Evolutionary conservation across 2,888 invertebrate genomes (phyloP).

Genomic region (Anorthoa munda): DNA sequence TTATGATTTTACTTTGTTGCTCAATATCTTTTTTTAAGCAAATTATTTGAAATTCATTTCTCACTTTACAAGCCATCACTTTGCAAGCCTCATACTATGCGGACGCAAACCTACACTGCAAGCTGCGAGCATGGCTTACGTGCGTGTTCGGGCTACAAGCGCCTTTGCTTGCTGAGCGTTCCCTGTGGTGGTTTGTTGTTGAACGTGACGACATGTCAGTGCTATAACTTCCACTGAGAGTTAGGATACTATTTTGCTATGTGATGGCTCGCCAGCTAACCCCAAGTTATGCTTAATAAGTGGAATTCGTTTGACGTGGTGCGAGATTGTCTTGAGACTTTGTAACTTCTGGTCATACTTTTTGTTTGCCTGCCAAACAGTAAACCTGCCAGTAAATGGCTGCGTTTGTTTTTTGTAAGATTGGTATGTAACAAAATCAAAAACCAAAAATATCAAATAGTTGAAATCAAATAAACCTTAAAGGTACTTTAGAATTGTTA

Average conservation of each 20-base stretch:
- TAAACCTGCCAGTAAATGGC: background rate
- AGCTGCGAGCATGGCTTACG: background rate
- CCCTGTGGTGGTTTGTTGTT: conserved; percentile 20
- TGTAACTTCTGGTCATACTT: background rate
- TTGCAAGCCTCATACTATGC: background rate
- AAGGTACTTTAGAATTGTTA: too few species aligned
- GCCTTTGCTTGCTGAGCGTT: conserved; percentile 12
- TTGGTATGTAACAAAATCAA: too few species aligned
- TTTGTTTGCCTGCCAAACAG: too few species aligned
- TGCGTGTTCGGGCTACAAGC: conserved; percentile 20
- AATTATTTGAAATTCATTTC: background rate
- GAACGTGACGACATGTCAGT: conserved; percentile 32
- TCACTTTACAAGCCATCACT: too few species aligned
- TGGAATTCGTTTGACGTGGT: background rate
- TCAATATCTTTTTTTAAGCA: background rate
- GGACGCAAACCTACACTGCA: conserved; percentile 14
- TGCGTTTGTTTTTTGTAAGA: too few species aligned
- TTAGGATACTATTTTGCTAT: conserved; percentile 8
- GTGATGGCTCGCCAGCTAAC: conserved; percentile 17
- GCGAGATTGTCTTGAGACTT: background rate
- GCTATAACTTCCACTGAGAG: conserved; percentile 12
- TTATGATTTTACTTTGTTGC: background rate
- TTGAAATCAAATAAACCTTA: too few species aligned
- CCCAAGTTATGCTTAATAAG: background rate
- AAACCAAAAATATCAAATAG: too few species aligned